Evolutionary conservation across 2,888 invertebrate species (phyloP), one percentile per base, ranked within the genome.

Genomic region (Unio pictorum): DNA sequence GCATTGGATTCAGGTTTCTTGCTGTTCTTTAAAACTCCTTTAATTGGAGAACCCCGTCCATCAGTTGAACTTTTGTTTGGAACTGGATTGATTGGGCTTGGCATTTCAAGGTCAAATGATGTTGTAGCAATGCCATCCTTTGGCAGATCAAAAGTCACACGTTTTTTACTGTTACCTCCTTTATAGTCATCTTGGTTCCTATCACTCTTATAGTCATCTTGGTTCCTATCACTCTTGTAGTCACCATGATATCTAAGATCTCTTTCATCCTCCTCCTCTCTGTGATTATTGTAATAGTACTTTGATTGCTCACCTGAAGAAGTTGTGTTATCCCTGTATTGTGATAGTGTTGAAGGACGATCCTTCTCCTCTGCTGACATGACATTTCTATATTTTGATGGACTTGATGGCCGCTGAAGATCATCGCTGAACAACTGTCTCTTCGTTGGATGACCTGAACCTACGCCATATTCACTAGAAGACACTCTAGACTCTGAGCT

Each of bases 31-130:
- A 81, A 65, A 28, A 81, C 81, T 26, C 81, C 80, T 68, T 80
- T 79, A 15, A 81, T 77, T 30, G 82, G 80, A 34, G 80, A 81
- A 15, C 72, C 68, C 61, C 77, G 69, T 55, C 75, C 73, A 66
- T 72, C 75, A 23, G 61, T 61, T n/a, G 69, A 61, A 55, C 72
- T 74, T 28, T 68, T 70, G 61, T 71, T 74, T 20, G 68, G 66
- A 17, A 78, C 76, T 11, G 69, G 74, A 60, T 79, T 80, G 61
- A 83, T 64, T 18, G 84, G 86, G 76, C 86, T 86, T 54, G 87
- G 87, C 67, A 81, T 67, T 64, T 87, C 87, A 57, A 87, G 78
- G 57, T 84, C 84, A 82, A 87, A 87, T n/a, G 86, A 85, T 17
- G 80, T 75, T 4, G 81, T 72, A 34, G 74, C 75, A 68, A 75